Conservation (phyloP, 2,797 vertebrate species). For the Rhadinocentrus ornatus region DNA sequence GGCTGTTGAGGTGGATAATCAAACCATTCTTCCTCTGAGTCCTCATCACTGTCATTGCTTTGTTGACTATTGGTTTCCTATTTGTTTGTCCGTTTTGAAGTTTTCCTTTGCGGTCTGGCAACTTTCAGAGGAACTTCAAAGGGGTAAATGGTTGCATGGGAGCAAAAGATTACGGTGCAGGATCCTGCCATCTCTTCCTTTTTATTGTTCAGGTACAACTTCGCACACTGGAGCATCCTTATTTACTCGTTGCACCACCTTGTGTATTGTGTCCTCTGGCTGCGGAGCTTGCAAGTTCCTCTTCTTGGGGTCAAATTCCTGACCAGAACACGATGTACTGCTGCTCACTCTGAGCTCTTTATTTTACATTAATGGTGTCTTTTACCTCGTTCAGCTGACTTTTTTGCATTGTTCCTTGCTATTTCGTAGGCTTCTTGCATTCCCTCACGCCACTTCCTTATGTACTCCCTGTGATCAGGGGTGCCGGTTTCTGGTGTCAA, state of each 20-base stretch:
- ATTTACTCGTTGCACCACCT: not conserved
- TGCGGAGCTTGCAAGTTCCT: not conserved
- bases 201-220: constrained; percentile 4
- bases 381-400: constrained; percentile 3
- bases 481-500: not conserved
- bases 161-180: not conserved
- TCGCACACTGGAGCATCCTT: not conserved
- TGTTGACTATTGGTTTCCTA: not conserved
- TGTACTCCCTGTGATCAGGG: not conserved
- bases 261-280: constrained; percentile 1
- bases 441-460: not conserved
- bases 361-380: not conserved
- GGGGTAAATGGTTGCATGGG: not conserved
- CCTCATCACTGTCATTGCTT: not conserved
- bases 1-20: not conserved
- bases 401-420: not conserved
- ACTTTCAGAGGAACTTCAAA: not conserved
- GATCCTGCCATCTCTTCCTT: not conserved
- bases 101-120: not conserved
- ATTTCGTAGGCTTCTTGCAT: constrained; percentile 5
- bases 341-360: not conserved
- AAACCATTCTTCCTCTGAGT: not conserved
- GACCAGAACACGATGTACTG: not conserved
- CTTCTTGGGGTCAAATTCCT: constrained; percentile 1
- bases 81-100: not conserved